These are phyloP conservation scores for Mergus octosetaceus DNA, from an alignment of 2,797 vertebrate genomes.

Conservation along the genomic window DNA sequence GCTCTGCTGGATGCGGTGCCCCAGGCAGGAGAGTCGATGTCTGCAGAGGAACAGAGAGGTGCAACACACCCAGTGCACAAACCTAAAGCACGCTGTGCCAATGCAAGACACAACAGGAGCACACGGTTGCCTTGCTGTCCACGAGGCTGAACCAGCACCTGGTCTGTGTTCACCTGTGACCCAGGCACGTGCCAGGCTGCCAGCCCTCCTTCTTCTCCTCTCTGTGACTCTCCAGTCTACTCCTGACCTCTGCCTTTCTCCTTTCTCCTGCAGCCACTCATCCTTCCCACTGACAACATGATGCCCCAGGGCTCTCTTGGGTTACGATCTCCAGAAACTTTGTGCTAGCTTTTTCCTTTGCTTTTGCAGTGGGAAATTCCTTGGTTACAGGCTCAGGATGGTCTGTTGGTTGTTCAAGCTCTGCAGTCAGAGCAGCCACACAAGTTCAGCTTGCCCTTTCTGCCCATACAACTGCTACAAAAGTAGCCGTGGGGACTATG, in stretches of 20 bases:
- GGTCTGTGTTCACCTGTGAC: rapidly evolving
- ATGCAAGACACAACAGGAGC: background rate
- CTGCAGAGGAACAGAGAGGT: background rate
- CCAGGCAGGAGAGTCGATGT: background rate
- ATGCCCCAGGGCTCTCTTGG: background rate
- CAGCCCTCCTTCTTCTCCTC: too few relatives aligned
- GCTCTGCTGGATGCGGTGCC: background rate
- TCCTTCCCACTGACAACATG: background rate
- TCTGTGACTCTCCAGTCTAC: background rate
- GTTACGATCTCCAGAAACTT: background rate
- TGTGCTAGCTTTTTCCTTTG: background rate
- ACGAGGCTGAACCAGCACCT: background rate
- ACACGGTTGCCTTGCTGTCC: background rate
- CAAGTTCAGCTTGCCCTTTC: background rate
- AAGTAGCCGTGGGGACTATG: background rate
- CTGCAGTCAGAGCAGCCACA: background rate
- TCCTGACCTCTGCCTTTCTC: background rate
- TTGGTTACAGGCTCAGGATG: background rate
- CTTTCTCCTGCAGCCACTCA: background rate
- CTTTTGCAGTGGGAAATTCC: background rate
- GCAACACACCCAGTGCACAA: background rate
- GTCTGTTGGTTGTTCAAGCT: background rate
- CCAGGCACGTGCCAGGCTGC: background rate
- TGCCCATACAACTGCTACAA: background rate
- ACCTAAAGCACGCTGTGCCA: background rate